phyloP scores from a whole-genome alignment of 2,888 invertebrate genomes.

The Acrobasis repandana region DNA sequence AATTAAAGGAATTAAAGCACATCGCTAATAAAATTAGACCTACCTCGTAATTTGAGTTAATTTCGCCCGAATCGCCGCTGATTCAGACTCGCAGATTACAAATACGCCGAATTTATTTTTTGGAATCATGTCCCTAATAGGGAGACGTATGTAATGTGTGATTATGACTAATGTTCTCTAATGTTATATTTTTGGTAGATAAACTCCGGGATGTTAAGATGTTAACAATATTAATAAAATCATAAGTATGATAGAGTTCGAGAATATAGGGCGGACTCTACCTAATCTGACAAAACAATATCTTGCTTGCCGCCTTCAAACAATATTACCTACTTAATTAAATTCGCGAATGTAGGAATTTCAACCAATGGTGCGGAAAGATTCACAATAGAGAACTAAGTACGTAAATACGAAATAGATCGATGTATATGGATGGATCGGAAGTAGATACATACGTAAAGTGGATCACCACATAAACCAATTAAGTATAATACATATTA shows the following conservation, averaged over 20 bases:
- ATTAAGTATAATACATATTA: too few species aligned
- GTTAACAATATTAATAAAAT: background rate
- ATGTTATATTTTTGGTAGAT: conserved; percentile 6
- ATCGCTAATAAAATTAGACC: conserved; percentile 79
- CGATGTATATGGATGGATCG: too few species aligned
- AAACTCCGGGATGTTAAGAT: conserved; percentile 2
- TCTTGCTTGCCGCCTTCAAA: too few species aligned
- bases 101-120: conserved; percentile 53
- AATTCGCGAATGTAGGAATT: too few species aligned
- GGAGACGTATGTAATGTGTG: conserved; percentile 29
- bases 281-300: too few species aligned
- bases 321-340: too few species aligned
- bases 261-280: background rate
- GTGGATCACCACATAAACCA: too few species aligned
- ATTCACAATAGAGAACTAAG: too few species aligned
- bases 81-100: conserved; percentile 62
- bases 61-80: conserved; percentile 70
- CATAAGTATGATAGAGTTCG: background rate
- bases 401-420: too few species aligned
- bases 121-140: conserved; percentile 45
- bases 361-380: too few species aligned
- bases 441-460: too few species aligned
- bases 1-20: conserved; percentile 55
- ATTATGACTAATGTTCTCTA: conserved; percentile 21
- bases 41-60: conserved; percentile 72